Conservation (phyloP, 2,113 vertebrate species). For the Dasyprocta punctata region DNA sequence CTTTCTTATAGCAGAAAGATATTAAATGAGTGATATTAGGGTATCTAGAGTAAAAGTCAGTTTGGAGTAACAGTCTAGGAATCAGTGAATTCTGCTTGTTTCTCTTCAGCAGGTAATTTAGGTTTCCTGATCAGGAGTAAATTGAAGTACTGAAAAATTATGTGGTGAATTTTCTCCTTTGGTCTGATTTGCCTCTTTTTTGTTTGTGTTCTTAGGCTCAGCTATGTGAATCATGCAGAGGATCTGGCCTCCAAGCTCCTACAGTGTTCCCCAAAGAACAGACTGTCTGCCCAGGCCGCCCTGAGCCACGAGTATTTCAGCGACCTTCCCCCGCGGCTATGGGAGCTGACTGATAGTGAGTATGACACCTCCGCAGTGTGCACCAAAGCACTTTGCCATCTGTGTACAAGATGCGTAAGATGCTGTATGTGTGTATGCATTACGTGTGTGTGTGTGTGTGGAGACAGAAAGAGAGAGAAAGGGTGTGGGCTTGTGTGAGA, state of each 20-base stretch:
- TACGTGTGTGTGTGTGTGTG: background rate
- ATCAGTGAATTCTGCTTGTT: background rate
- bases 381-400: constrained; percentile 43
- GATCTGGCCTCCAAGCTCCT: constrained; percentile 97
- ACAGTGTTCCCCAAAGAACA: constrained; percentile 98
- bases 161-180: background rate
- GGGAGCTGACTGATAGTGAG: constrained; percentile 96
- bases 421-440: background rate
- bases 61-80: constrained; percentile 29
- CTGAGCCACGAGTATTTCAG: constrained; percentile 97
- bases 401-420: background rate
- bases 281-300: constrained; percentile 95
- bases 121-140: constrained; percentile 44
- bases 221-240: constrained; percentile 95
- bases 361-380: constrained; percentile 71
- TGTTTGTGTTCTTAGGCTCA: constrained; percentile 90
- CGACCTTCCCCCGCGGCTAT: constrained; percentile 96
- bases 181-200: constrained; percentile 67
- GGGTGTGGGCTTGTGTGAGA: background rate
- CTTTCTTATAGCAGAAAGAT: constrained; percentile 34
- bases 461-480: background rate
- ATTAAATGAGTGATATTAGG: constrained; percentile 20
- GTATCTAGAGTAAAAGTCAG: background rate
- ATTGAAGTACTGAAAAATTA: constrained; percentile 28
- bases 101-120: constrained; percentile 47